Percentiles rank a stretch among this genome's conserved stretches.
These are phyloP conservation scores for Limnephilus marmoratus DNA, from an alignment of 2,888 invertebrate genomes.

Conservation along the genomic window DNA sequence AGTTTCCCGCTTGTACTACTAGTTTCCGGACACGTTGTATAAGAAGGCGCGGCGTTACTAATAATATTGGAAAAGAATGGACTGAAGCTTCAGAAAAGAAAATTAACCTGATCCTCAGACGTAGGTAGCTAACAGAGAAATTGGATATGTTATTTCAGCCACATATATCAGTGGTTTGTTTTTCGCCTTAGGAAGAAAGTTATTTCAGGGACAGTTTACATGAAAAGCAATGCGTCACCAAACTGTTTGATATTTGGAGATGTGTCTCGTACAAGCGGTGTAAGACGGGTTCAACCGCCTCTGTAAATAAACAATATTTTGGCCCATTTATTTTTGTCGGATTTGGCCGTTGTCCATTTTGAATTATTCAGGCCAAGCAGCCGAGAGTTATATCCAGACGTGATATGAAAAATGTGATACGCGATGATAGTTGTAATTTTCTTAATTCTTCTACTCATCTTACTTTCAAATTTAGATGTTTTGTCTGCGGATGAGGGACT, in stretches of 20 bases:
- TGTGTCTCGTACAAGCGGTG: conserved; percentile 15
- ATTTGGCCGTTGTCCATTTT: conserved; percentile 65
- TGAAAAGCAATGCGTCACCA: conserved; percentile 50
- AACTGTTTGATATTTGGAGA: conserved; percentile 56
- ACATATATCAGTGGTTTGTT: not conserved
- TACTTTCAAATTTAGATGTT: conserved; percentile 36
- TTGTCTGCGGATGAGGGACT: conserved; percentile 14
- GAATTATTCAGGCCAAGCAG: conserved; percentile 62
- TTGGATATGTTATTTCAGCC: not conserved
- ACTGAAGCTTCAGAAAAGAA: not conserved
- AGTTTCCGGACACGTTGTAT: too few relatives aligned
- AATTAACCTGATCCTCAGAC: not conserved
- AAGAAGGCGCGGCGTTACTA: not conserved
- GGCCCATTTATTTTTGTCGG: conserved; percentile 62
- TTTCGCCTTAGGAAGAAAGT: not conserved
- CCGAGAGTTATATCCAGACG: conserved; percentile 53
- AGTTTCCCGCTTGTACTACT: too few relatives aligned
- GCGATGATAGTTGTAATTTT: conserved; percentile 46
- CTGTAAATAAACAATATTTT: conserved; percentile 62
- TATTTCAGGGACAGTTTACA: conserved; percentile 37
- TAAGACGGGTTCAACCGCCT: conserved; percentile 61
- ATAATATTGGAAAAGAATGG: not conserved
- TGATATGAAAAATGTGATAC: conserved; percentile 45
- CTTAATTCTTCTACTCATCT: conserved; percentile 44
- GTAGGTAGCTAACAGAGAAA: not conserved